These are phyloP conservation scores for Aporophyla lueneburgensis DNA, from an alignment of 2,888 invertebrate species.

Conservation along the genomic window DNA sequence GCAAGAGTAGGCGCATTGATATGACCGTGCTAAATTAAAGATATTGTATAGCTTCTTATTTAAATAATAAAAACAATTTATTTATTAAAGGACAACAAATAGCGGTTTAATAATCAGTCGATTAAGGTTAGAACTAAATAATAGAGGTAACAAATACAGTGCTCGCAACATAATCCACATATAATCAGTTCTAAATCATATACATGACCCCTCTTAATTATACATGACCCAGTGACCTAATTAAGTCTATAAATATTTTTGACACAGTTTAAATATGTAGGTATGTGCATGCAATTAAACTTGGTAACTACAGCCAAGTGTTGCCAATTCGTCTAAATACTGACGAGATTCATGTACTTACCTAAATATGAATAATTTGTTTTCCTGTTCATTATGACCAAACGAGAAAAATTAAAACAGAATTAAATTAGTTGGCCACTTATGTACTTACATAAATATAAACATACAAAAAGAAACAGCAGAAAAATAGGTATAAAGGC, in stretches of 20 bases:
- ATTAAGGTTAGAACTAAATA: no score
- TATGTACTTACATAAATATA: no score
- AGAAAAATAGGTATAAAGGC: no score
- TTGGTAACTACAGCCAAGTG: conserved; percentile 11
- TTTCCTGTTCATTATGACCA: neutral
- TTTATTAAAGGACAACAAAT: no score
- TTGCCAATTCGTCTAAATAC: neutral
- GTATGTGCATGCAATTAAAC: neutral
- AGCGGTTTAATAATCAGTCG: no score
- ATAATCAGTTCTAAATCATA: neutral
- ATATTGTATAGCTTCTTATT: neutral
- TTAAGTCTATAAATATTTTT: conserved; percentile 34
- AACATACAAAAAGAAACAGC: no score
- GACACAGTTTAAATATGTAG: conserved; percentile 21
- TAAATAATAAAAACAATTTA: no score
- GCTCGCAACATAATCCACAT: neutral
- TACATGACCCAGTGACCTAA: conserved; percentile 12
- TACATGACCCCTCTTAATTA: neutral
- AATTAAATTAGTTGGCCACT: no score
- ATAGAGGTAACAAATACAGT: no score
- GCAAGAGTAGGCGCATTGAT: neutral
- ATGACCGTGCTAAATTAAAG: neutral
- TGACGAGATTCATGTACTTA: neutral
- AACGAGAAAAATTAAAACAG: no score
- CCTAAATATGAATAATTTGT: neutral